Conservation (phyloP, 2,113 vertebrate species). For the Pedionomus torquatus region DNA sequence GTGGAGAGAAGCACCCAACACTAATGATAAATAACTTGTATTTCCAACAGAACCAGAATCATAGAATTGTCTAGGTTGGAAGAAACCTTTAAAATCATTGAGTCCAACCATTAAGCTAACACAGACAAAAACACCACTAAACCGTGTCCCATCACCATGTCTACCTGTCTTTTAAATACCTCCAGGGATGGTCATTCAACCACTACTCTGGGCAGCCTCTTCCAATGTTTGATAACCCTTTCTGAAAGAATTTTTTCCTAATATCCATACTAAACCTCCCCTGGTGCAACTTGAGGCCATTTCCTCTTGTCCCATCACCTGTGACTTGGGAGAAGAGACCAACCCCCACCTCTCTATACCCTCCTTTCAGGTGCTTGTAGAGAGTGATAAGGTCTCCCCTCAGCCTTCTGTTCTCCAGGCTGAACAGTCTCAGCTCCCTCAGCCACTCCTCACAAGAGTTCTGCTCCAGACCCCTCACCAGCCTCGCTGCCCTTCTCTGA, state of each 20-base stretch:
- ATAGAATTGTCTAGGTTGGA: not conserved
- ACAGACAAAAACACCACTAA: not conserved
- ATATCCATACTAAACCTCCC: not conserved
- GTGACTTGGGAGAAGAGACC: not conserved
- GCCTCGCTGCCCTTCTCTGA: not conserved
- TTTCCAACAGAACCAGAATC: not conserved
- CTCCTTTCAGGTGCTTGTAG: not conserved
- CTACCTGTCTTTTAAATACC: not conserved
- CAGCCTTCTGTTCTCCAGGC: not conserved
- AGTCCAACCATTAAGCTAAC: not conserved
- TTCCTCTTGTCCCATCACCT: not conserved
- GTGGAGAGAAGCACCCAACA: not conserved
- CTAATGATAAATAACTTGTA: accelerated
- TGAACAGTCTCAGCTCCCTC: not conserved
- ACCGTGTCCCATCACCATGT: not conserved
- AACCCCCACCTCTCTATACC: not conserved
- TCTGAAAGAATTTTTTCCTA: not conserved
- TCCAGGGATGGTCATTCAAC: not conserved
- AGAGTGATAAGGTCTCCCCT: not conserved
- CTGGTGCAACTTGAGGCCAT: not conserved
- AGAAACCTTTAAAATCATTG: not conserved
- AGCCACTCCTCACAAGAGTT: not conserved
- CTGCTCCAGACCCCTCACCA: not conserved
- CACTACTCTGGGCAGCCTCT: not conserved
- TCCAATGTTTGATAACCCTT: not conserved